phyloP scores from a whole-genome alignment of 2,888 invertebrate species.

The Cheilosia variabilis region DNA sequence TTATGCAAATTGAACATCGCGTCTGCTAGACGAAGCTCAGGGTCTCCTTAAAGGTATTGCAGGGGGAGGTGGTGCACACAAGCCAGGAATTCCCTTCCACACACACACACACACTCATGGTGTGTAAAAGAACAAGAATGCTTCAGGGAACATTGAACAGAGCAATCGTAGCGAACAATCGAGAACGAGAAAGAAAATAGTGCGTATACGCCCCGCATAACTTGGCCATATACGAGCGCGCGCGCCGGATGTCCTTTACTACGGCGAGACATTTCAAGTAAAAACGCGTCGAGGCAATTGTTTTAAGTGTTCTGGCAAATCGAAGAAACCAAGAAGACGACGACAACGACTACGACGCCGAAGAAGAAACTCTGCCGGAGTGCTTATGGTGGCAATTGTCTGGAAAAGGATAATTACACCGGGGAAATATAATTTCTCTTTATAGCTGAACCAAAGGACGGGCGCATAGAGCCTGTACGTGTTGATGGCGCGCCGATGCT shows the following conservation, averaged over 20 bases:
- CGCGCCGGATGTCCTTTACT: conserved; percentile 40
- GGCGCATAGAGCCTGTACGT: conserved; percentile 21
- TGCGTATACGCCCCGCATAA: conserved; percentile 57
- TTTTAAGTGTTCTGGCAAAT: conserved; percentile 61
- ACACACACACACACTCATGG: not conserved
- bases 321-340: conserved; percentile 4
- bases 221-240: not conserved
- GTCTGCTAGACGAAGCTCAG: conserved; percentile 31
- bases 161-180: conserved; percentile 5
- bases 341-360: not conserved
- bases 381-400: conserved; percentile 58
- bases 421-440: conserved; percentile 51
- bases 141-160: conserved; percentile 36
- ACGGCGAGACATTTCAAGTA: conserved; percentile 45
- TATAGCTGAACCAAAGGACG: conserved; percentile 16
- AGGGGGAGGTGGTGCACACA: conserved; percentile 14
- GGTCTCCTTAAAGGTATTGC: conserved; percentile 6
- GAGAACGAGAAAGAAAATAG: conserved; percentile 30
- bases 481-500: conserved; percentile 60
- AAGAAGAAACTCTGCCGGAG: conserved; percentile 10
- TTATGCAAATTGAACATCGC: conserved; percentile 69
- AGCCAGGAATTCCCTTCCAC: conserved; percentile 7
- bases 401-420: conserved; percentile 65
- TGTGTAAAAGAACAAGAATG: not conserved
- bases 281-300: conserved; percentile 56